A percentile compares a stretch with the other conserved stretches of the same genome.
phyloP scores from a whole-genome alignment of 2,113 vertebrate genomes.

The Melospiza melodia region DNA sequence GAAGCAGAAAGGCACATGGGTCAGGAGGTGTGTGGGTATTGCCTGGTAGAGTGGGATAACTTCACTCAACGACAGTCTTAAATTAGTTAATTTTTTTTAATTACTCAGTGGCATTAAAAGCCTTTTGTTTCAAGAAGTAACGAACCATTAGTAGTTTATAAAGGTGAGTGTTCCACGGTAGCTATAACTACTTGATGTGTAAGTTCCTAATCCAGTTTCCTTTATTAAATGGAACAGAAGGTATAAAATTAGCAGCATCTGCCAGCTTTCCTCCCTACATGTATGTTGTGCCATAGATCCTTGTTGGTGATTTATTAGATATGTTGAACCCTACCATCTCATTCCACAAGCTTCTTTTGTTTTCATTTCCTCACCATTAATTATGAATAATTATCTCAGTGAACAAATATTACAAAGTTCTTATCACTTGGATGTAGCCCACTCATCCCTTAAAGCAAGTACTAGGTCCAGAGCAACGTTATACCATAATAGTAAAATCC shows the following conservation, averaged over 20 bases:
- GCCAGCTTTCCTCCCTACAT: not conserved
- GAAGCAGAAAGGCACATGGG: not conserved
- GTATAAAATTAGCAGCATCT: not conserved
- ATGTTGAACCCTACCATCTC: not conserved
- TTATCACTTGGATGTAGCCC: not conserved
- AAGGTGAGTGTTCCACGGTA: not conserved
- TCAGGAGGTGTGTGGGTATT: rapidly evolving
- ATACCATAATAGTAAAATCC: too few species aligned
- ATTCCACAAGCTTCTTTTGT: not conserved
- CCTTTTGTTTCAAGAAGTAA: not conserved
- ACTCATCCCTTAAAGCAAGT: not conserved
- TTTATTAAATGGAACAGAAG: not conserved
- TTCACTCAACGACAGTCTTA: not conserved
- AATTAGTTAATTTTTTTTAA: not conserved
- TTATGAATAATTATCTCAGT: not conserved
- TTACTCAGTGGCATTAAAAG: not conserved
- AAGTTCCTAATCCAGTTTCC: not conserved
- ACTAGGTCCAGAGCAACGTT: not conserved
- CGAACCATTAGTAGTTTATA: not conserved
- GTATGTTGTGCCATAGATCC: not conserved
- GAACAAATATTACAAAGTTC: not conserved
- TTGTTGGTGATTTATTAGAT: not conserved
- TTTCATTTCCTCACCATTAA: not conserved
- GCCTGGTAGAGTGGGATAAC: not conserved
- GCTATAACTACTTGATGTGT: not conserved